Evolutionary conservation across 2,888 invertebrate species (phyloP).

Genomic region (Galeruca laticollis): DNA sequence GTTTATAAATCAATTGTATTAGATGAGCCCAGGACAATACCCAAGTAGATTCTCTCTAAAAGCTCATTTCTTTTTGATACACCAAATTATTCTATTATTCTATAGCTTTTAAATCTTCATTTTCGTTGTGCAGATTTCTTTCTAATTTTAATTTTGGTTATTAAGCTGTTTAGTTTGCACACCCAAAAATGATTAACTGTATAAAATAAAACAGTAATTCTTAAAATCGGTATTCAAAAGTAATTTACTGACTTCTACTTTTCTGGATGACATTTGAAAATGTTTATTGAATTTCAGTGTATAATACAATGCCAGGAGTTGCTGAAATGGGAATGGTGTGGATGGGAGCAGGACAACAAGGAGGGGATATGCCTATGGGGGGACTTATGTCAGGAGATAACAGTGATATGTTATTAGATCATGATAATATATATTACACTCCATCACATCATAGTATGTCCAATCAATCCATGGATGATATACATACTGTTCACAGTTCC

Average conservation of each 20-base stretch:
- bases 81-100: no score
- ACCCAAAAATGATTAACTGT: no score
- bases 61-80: no score
- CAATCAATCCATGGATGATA: conserved; percentile 69
- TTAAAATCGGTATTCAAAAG: not conserved
- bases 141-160: no score
- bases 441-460: conserved; percentile 66
- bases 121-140: no score
- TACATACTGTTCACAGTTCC: conserved; percentile 65
- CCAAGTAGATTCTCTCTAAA: no score
- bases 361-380: conserved; percentile 67
- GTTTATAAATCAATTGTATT: no score
- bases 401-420: conserved; percentile 65
- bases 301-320: conserved; percentile 69
- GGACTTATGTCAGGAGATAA: conserved; percentile 63
- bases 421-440: conserved; percentile 65
- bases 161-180: no score
- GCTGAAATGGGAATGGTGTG: conserved; percentile 76
- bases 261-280: not conserved
- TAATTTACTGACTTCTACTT: not conserved
- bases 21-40: no score
- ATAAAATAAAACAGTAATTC: no score
- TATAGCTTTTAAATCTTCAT: no score
- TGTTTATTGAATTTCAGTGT: conserved; percentile 56
- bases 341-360: conserved; percentile 74